A percentile compares a stretch with the other conserved stretches of the same genome.
phyloP scores from a whole-genome alignment of 2,797 vertebrate genomes.

The Gadopsis bispinosus region DNA sequence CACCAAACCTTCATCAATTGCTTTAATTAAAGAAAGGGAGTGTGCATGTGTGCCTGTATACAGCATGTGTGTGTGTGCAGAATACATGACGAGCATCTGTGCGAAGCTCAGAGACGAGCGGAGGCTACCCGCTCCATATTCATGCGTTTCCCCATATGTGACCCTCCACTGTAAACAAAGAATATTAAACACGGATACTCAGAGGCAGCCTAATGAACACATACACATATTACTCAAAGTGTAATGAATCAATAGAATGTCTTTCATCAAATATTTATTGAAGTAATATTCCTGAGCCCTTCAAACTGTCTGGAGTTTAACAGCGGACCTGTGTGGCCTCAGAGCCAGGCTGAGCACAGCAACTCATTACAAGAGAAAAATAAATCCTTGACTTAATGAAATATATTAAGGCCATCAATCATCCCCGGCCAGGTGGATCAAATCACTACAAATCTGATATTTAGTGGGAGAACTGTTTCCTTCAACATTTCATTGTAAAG shows the following conservation, averaged over 20 bases:
- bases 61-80: conserved; percentile 44
- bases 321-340: conserved; percentile 36
- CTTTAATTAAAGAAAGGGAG: conserved; percentile 76
- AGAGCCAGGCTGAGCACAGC: conserved; percentile 25
- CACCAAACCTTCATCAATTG: conserved; percentile 68
- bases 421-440: conserved; percentile 38
- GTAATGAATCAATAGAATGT: conserved; percentile 83
- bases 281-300: conserved; percentile 80
- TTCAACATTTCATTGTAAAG: conserved; percentile 30
- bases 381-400: conserved; percentile 66
- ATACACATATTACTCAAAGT: conserved; percentile 70
- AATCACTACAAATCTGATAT: conserved; percentile 63
- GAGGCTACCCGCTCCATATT: conserved; percentile 81
- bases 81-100: conserved; percentile 58
- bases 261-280: conserved; percentile 88
- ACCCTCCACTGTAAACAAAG: conserved; percentile 85
- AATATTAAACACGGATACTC: conserved; percentile 83
- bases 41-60: conserved; percentile 39
- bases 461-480: conserved; percentile 20
- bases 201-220: conserved; percentile 81
- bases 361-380: conserved; percentile 58
- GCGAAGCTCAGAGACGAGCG: conserved; percentile 59
- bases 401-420: conserved; percentile 70
- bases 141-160: conserved; percentile 77
- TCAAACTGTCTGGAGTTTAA: conserved; percentile 60